Base-by-base conservation (phyloP, 2,888 invertebrate genomes). In the Steinernema hermaphroditum region DNA sequence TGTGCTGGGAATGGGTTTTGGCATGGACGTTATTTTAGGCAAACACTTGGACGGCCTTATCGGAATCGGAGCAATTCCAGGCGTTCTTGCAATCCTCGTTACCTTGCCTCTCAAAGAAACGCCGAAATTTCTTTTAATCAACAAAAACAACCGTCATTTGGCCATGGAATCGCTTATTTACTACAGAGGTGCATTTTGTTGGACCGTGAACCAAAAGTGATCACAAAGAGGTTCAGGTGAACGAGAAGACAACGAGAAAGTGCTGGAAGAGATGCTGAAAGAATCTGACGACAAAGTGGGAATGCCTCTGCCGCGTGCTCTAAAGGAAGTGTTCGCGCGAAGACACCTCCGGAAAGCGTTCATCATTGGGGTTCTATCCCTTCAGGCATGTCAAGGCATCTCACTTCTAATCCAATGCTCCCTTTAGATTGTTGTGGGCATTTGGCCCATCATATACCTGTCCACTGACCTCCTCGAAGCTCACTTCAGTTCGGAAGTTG, bases 1-100 rank as follows among this genome's bases (percentile, higher is more conserved):
- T 44, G 80, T 76, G 19, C 37, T 82, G 34, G 81, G 81, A 71
- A 81, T 81, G 74, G 81, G 77, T n/a, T 76, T 77, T 43, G 81
- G 81, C 54, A 80, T 81, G 76, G 75, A 82, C 37, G 75, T 34
- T 54, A 8, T 79, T 27, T 68, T 77, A 9, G 76, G 76, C n/a
- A 44, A 70, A 41, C 69, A 76, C 41, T 57, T 76, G 54, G 49
- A 68, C 37, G 69, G 37, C 8, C 68, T 76, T n/a, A 50, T 74
- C 12, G 77, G 80, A 4, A 46, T 81, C 57, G 78, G 76, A 1
- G 68, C 73, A 1, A 34, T 82, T 19, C 82, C 82, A 16, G 82
- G 77, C 0, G 37, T 78, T 24, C 19, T 80, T n/a, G 72, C 76
- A 27, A 71, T 82, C 29, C 46, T 82, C 19, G 74, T 82, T 24